Evolutionary conservation across 2,797 vertebrate species (phyloP), one percentile per base, ranked within the genome.

Genomic region (Pitangus sulphuratus): DNA sequence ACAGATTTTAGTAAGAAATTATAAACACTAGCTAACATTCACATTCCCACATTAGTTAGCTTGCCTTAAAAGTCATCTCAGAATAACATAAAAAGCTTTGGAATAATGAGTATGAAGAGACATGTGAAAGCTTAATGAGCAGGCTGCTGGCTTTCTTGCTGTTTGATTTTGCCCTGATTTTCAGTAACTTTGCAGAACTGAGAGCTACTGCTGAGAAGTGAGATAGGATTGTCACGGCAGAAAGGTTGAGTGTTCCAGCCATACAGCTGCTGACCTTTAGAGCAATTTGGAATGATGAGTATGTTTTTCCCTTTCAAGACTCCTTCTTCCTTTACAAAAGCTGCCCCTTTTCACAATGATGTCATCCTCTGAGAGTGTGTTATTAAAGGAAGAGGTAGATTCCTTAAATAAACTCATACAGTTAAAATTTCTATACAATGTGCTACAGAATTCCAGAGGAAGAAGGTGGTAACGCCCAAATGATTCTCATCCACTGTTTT

Each of bases 131-230:
- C 33, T 69, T 82, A 90, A 77, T 58, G 58, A 88, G 35, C n/a
- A 79, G 58, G 40, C 75, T 56, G 28, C 35, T 85, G 51, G 8
- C 28, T 82, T 62, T 84, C 45, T 66, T 69, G 11, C 58, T 65
- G 24, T 44, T 84, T 90, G 53, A 37, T 84, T 90, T 95, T 82
- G 8, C 50, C n/a, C 39, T 33, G 31, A 70, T 77, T 89, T 88
- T 92, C 74, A 68, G 0, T 39, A 79, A 64, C 40, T 87, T 37
- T 66, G 40, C 51, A 60, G 50, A 76, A 64, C 28, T 48, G 74
- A 42, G 54, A 72, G 28, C 42, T 61, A 26, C 61, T 64, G 71
- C 61, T 86, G 37, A 90, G 69, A 68, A 65, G 37, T 17, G 37
- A 69, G 58, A n/a, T 9, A 22, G 30, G 40, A 84, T 30, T 72